A percentile compares a stretch with the other conserved stretches of the same genome.
These are phyloP conservation scores for Telmatherina bonti DNA, from an alignment of 2,797 vertebrate genomes.

Conservation along the genomic window DNA sequence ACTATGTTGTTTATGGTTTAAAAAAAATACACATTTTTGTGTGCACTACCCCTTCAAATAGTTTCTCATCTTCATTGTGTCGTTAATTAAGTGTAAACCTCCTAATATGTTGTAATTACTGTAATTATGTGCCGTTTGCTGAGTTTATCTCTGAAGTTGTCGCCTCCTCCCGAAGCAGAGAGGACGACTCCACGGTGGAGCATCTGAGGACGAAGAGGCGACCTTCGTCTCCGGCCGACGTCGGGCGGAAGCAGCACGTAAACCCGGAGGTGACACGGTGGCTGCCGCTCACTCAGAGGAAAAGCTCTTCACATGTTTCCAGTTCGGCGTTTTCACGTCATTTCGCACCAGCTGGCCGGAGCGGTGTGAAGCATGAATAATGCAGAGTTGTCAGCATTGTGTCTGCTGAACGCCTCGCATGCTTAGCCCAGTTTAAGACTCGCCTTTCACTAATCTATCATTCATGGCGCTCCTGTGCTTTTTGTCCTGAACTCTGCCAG, in stretches of 20 bases:
- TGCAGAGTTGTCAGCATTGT: slow-evolving; percentile 70
- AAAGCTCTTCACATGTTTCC: slow-evolving; percentile 42
- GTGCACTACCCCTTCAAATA: too few relatives aligned
- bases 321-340: slow-evolving; percentile 18
- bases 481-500: slow-evolving; percentile 63
- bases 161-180: slow-evolving; percentile 22
- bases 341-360: neutral
- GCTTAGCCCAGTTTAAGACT: slow-evolving; percentile 74
- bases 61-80: neutral
- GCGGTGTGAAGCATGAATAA: slow-evolving; percentile 65
- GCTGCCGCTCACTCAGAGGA: slow-evolving; percentile 13
- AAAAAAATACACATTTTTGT: too few relatives aligned
- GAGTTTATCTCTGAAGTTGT: slow-evolving; percentile 4
- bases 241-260: neutral
- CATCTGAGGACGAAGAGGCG: neutral
- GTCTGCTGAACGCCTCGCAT: slow-evolving; percentile 67
- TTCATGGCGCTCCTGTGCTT: slow-evolving; percentile 65
- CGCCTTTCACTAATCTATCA: slow-evolving; percentile 74
- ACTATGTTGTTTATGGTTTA: too few relatives aligned
- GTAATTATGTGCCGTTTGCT: neutral
- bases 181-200: neutral
- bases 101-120: neutral
- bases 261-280: neutral
- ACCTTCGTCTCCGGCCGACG: too few relatives aligned
- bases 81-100: neutral